Percentiles rank a stretch among this genome's conserved stretches.
These are phyloP conservation scores for Streptopelia turtur DNA, from an alignment of 2,797 vertebrate species.

Conservation along the genomic window DNA sequence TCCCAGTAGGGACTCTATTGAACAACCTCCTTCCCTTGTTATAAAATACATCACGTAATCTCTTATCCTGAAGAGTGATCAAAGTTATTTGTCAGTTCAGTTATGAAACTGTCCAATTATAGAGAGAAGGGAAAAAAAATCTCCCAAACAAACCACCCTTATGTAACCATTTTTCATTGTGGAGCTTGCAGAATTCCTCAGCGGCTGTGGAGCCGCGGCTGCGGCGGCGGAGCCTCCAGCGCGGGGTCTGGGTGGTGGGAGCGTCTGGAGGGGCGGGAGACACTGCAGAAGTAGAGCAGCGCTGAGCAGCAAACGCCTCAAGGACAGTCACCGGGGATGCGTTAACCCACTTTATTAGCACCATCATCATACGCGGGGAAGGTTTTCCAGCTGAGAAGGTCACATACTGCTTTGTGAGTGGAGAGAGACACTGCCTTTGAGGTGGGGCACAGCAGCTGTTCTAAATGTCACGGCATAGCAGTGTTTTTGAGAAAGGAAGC, in stretches of 20 bases:
- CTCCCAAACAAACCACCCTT: slow-evolving; percentile 54
- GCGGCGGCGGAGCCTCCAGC: not conserved
- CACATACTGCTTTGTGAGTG: not conserved
- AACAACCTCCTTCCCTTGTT: slow-evolving; percentile 53
- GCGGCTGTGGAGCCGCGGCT: not conserved
- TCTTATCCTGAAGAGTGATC: slow-evolving; percentile 56
- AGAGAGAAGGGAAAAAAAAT: slow-evolving; percentile 20
- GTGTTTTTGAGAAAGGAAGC: not conserved
- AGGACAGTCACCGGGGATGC: slow-evolving; percentile 21
- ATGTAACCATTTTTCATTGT: slow-evolving; percentile 19
- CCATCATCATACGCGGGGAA: not conserved
- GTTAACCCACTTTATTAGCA: slow-evolving; percentile 38
- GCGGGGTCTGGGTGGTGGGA: not conserved
- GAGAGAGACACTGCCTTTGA: slow-evolving; percentile 8
- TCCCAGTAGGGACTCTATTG: slow-evolving; percentile 13
- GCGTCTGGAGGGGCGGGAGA: not conserved
- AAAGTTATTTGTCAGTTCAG: slow-evolving; percentile 68
- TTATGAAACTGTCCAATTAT: slow-evolving; percentile 70
- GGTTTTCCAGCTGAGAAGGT: slow-evolving; percentile 52
- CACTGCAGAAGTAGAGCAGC: not conserved
- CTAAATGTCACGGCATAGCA: not conserved
- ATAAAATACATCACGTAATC: slow-evolving; percentile 54
- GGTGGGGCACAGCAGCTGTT: slow-evolving; percentile 23
- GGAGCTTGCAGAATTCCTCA: not conserved
- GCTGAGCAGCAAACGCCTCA: slow-evolving; percentile 7